Percentiles rank a stretch among this genome's conserved stretches.
Evolutionary conservation across 2,797 vertebrate species (phyloP).

Genomic region (Bradypodion ventrale): DNA sequence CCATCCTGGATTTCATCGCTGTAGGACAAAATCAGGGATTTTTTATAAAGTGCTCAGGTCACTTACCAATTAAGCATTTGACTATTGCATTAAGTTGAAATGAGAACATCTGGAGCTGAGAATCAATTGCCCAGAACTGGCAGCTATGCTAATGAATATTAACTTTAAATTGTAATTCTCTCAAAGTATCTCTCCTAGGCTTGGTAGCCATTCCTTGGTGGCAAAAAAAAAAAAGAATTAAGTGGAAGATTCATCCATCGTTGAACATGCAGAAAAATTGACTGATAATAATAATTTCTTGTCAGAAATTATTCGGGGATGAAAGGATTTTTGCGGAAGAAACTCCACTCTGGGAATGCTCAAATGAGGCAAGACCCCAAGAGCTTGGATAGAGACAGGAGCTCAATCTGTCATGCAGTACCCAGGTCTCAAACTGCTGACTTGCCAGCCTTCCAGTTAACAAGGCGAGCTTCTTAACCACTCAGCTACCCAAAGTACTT

Average conservation of each 20-base stretch:
- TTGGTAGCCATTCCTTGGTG: slow-evolving; percentile 32
- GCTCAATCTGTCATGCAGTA: no score
- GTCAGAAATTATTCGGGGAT: no score
- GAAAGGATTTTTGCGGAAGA: no score
- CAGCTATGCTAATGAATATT: slow-evolving; percentile 72
- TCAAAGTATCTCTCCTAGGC: slow-evolving; percentile 57
- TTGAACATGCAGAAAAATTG: background rate
- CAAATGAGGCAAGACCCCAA: no score
- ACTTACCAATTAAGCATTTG: slow-evolving; percentile 62
- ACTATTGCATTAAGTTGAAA: slow-evolving; percentile 64
- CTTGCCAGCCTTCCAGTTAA: no score
- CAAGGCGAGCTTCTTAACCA: no score
- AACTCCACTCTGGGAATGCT: no score
- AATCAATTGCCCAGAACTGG: slow-evolving; percentile 77
- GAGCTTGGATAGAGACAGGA: no score
- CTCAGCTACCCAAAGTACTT: no score
- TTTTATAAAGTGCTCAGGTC: slow-evolving; percentile 52
- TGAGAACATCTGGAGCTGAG: slow-evolving; percentile 71
- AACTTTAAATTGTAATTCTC: slow-evolving; percentile 54
- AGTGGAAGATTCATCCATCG: background rate
- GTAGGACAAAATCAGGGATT: slow-evolving; percentile 19
- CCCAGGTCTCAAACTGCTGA: no score
- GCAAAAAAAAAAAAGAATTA: background rate
- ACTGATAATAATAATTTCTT: no score
- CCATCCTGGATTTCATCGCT: slow-evolving; percentile 61